These are phyloP conservation scores for Carcina quercana DNA, from an alignment of 2,888 invertebrate genomes.

Conservation along the genomic window DNA sequence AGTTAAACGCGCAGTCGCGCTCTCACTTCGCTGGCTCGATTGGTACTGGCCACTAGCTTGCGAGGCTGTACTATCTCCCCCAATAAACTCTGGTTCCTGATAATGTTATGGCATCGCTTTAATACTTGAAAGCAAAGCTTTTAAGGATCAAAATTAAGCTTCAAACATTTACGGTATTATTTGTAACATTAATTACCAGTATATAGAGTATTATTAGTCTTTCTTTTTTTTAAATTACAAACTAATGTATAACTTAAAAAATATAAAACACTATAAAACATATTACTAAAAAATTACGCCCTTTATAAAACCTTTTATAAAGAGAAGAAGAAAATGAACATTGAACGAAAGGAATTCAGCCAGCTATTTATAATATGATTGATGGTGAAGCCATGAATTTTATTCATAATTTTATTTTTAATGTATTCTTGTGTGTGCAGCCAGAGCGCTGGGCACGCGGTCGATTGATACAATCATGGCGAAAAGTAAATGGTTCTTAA, in stretches of 20 bases:
- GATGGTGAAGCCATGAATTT: constrained; percentile 15
- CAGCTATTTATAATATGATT: constrained; percentile 28
- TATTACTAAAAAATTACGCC: too few species aligned
- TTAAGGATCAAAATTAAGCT: too few species aligned
- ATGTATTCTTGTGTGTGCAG: constrained; percentile 25
- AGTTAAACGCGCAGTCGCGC: constrained; percentile 48
- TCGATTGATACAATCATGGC: constrained; percentile 64
- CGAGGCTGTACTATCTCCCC: constrained; percentile 53
- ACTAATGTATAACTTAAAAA: too few species aligned
- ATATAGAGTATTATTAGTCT: too few species aligned
- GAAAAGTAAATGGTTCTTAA: constrained; percentile 66
- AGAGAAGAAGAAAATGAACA: too few species aligned
- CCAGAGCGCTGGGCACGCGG: constrained; percentile 33
- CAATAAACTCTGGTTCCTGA: constrained; percentile 51
- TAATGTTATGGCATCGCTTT: constrained; percentile 49
- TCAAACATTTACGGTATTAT: too few species aligned
- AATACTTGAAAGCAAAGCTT: too few species aligned
- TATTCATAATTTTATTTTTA: constrained; percentile 23
- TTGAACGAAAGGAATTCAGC: constrained; percentile 1
- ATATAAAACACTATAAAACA: too few species aligned
- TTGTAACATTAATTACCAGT: too few species aligned
- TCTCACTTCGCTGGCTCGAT: constrained; percentile 36
- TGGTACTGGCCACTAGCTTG: constrained; percentile 39
- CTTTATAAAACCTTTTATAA: too few species aligned
- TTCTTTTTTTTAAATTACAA: too few species aligned